phyloP scores from a whole-genome alignment of 2,888 invertebrate species.

The Eristalis arbustorum region DNA sequence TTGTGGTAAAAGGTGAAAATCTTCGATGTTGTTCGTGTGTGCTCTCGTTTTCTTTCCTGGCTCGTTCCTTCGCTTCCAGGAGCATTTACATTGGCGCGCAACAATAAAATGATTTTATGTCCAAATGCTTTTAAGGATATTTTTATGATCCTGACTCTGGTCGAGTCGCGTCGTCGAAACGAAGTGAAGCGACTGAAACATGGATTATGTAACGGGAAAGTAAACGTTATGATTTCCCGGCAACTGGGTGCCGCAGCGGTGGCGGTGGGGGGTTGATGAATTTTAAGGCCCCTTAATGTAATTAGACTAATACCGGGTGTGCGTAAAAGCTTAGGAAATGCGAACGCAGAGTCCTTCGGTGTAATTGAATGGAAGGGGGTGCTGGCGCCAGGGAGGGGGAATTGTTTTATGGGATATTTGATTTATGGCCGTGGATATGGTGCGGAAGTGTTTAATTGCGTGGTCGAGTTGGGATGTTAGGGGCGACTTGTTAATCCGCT shows the following conservation, averaged over 20 bases:
- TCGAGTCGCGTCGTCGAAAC: background rate
- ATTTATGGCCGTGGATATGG: constrained; percentile 17
- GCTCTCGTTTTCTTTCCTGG: constrained; percentile 9
- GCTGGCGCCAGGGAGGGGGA: background rate
- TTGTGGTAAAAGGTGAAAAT: constrained; percentile 46
- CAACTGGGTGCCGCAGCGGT: background rate
- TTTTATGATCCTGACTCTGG: constrained; percentile 2
- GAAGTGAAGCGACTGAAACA: background rate
- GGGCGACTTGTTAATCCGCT: background rate
- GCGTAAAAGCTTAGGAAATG: background rate
- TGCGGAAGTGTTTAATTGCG: background rate
- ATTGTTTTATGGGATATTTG: constrained; percentile 15
- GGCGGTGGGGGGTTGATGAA: background rate
- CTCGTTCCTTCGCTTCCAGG: background rate
- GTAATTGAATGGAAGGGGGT: constrained; percentile 24
- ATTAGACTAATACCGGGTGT: constrained; percentile 18
- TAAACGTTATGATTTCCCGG: constrained; percentile 5
- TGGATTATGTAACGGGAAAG: constrained; percentile 4
- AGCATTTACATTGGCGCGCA: constrained; percentile 20
- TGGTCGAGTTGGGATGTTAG: background rate
- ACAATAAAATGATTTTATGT: constrained; percentile 53
- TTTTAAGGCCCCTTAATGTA: constrained; percentile 4
- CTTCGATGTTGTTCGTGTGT: background rate
- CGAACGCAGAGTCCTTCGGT: background rate
- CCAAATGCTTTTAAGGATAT: constrained; percentile 51